Evolutionary conservation across 1,140 invertebrate genomes (phyloP), one percentile per base, ranked within the genome.

Genomic region (Zaprionus davidi): DNA sequence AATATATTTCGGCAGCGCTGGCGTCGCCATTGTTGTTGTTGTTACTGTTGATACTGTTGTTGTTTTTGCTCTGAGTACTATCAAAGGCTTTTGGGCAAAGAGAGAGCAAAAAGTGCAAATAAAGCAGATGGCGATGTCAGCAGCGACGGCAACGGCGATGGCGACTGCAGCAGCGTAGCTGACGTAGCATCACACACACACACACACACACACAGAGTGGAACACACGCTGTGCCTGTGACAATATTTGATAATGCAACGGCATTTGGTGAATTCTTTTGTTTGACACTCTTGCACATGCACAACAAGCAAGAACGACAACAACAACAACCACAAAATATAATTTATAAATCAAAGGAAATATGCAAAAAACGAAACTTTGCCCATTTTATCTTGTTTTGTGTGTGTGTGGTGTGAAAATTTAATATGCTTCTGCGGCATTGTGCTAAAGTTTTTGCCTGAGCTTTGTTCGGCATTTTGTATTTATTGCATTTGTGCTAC

Each of bases 41-140:
- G 17, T 46, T 7, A 46, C 69, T 67, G 67, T 79, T 72, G 22
- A 65, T 76, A 63, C 71, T 79, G 68, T 69, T 71, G 36, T 59
- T 75, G 22, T 72, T 78, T 58, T 76, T 79, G 72, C 63, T 64
- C 70, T 65, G 77, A 65, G 82, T 88, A 80, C 84, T 88, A 88
- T 90, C 71, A 90, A 87, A 88, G 85, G 81, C 74, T 84, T 82
- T 82, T 78, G 72, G 31, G 68, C 65, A 68, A 62, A 62, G 31
- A 69, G 79, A 74, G 79, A 71, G 46, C 63, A 70, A 77, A 80
- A 67, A 76, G 78, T 76, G 56, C 56, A 59, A 76, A 76, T 57
- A 76, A 78, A 76, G 57, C 73, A 72, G 73, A 76, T 76, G 72
- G 31, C 67, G 59, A 44, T 24, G 68, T 17, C 28, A 28, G 20